Base-by-base conservation (phyloP, 1,140 invertebrate species). In the Drosophila sp. region DNA sequence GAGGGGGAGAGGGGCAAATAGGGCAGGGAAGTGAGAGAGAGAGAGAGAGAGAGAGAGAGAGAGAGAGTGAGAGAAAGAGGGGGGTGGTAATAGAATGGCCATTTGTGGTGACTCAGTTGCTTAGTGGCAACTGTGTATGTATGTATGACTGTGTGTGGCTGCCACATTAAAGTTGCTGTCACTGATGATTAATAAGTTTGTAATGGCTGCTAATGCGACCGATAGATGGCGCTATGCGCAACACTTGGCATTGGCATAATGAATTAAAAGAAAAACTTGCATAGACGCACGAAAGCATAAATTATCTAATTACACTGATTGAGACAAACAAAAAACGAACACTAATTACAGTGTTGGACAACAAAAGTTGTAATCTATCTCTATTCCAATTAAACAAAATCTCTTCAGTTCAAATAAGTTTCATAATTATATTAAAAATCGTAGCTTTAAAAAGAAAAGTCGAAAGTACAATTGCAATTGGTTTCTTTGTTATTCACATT, bases 101-200 rank as follows among this genome's bases (percentile, higher is more conserved):
- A 66, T 66, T 64, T 72, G 70, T 58, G 70, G 70, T 72, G 70
- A 67, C 54, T 66, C 70, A 72, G 61, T 57, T 16, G 43, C 5
- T 36, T 0, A 14, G n/a, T 16, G 48, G 11, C 36, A 38, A 27
- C 16, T 5, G 14, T n/a, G 9, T 43, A 5, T 1, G 7, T 32
- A 6, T 34, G 16, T 38, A 29, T 8, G 13, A 34, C 13, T 41
- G 4, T 40, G 9, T 14, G 13, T 27, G 25, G 6, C 48, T 5
- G 8, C 29, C 27, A 32, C 48, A 45, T 48, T 63, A 54, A 64
- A 71, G 32, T 27, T 21, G 32, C 58, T 67, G 54, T 66, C 54
- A 65, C 46, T 43, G 46, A 67, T 72, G 70, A 72, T 72, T 67
- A 72, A 72, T 67, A 58, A 72, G 46, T 66, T 53, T 53, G 38